phyloP scores from a whole-genome alignment of 2,797 vertebrate species.

The Heteromormyrus szaboi region DNA sequence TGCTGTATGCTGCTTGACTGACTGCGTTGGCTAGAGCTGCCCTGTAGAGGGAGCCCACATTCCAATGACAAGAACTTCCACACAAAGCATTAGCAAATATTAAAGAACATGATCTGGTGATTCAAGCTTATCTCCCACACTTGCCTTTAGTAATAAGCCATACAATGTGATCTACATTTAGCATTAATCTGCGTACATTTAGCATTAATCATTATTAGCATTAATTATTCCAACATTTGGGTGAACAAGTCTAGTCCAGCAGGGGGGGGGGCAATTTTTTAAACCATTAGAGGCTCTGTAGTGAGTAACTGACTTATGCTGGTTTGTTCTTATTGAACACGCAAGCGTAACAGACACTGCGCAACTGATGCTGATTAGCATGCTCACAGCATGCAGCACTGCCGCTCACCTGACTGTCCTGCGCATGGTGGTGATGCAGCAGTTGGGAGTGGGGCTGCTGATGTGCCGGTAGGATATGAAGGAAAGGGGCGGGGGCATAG shows the following conservation, averaged over 20 bases:
- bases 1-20: conserved; percentile 89
- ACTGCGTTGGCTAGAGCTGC: conserved; percentile 80
- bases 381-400: not conserved
- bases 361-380: not conserved
- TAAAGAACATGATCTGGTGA: not conserved
- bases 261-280: not conserved
- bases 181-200: not conserved
- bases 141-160: not conserved
- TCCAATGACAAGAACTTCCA: not conserved
- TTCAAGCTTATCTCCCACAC: not conserved
- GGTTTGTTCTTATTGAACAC: not conserved
- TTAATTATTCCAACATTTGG: not conserved
- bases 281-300: not conserved
- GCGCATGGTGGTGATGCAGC: conserved; percentile 89
- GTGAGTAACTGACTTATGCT: not conserved
- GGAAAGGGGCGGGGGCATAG: conserved; percentile 82
- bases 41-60: conserved; percentile 55
- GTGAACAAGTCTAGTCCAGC: not conserved
- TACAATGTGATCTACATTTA: not conserved
- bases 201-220: not conserved
- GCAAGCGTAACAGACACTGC: not conserved
- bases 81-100: not conserved
- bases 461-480: conserved; percentile 87
- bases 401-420: conserved; percentile 80
- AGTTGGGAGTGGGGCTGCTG: conserved; percentile 95